phyloP scores from a whole-genome alignment of 2,797 vertebrate genomes.

The Allobates femoralis region DNA sequence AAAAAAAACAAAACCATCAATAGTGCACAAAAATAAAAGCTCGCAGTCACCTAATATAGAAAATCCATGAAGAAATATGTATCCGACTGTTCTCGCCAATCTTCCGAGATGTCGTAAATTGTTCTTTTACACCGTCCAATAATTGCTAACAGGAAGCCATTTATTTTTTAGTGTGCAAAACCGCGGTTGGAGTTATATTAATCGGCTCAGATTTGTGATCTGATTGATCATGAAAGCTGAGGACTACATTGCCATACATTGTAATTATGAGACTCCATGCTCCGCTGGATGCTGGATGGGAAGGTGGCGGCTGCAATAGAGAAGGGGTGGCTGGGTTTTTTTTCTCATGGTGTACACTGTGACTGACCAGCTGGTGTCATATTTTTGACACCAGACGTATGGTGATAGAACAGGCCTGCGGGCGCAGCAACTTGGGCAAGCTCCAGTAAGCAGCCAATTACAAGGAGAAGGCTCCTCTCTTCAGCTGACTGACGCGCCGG shows the following conservation, averaged over 20 bases:
- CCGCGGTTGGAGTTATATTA: conserved; percentile 30
- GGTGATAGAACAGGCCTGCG: conserved; percentile 74
- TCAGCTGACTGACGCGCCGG: conserved; percentile 60
- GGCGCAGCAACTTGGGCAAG: conserved; percentile 70
- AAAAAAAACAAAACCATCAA: not conserved
- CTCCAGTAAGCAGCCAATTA: conserved; percentile 77
- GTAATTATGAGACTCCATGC: conserved; percentile 72
- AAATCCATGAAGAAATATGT: conserved; percentile 13
- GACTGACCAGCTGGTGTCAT: conserved; percentile 78
- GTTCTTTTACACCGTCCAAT: conserved; percentile 21
- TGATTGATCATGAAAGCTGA: conserved; percentile 73
- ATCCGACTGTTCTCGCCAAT: not conserved
- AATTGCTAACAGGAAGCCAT: conserved; percentile 30
- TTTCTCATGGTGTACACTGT: conserved; percentile 69
- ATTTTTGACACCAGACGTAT: conserved; percentile 78
- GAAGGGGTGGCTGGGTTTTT: conserved; percentile 46
- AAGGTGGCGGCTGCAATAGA: conserved; percentile 42
- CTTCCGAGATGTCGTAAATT: conserved; percentile 8
- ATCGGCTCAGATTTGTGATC: conserved; percentile 58
- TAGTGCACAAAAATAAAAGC: not conserved
- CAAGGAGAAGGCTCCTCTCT: conserved; percentile 70
- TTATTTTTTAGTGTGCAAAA: conserved; percentile 30
- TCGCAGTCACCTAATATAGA: conserved; percentile 8
- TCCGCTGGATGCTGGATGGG: conserved; percentile 68
- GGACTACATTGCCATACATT: conserved; percentile 70